Percentiles rank a stretch among this genome's conserved stretches.
Evolutionary conservation across 2,888 invertebrate genomes (phyloP).

Genomic region (Plusia festucae): DNA sequence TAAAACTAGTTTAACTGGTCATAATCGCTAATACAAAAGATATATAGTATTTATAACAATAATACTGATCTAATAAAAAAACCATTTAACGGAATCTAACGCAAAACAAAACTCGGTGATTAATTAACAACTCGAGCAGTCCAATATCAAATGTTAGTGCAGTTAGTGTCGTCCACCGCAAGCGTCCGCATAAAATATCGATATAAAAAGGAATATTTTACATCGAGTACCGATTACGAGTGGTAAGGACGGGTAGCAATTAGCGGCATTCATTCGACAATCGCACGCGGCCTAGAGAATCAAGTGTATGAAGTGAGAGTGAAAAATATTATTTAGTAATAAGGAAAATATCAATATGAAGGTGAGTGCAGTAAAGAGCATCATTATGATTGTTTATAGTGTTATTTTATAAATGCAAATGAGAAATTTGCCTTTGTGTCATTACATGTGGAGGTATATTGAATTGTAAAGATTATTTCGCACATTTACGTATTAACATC

Average conservation of each 20-base stretch:
- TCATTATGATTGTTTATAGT: slow-evolving; percentile 14
- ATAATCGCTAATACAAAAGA: background rate
- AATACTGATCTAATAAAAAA: background rate
- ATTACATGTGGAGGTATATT: slow-evolving; percentile 21
- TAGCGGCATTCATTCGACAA: slow-evolving; percentile 57
- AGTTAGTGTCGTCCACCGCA: slow-evolving; percentile 10
- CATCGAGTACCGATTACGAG: slow-evolving; percentile 52
- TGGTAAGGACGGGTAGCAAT: slow-evolving; percentile 36
- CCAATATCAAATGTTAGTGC: background rate
- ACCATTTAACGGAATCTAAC: too few relatives aligned
- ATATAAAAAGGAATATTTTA: slow-evolving; percentile 32
- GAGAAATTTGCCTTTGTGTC: background rate
- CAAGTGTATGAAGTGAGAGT: slow-evolving; percentile 52
- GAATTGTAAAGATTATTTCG: background rate
- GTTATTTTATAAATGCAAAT: background rate
- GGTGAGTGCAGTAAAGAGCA: slow-evolving; percentile 44
- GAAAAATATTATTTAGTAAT: slow-evolving; percentile 35
- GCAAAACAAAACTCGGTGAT: background rate
- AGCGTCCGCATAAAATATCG: slow-evolving; percentile 33
- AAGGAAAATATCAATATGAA: slow-evolving; percentile 49
- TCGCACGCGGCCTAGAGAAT: slow-evolving; percentile 47
- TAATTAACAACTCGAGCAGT: slow-evolving; percentile 1
- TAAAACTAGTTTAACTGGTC: background rate
- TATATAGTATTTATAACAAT: background rate
- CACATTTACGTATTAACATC: background rate